Conservation (phyloP, 2,888 invertebrate species). For the Apoderus coryli region DNA sequence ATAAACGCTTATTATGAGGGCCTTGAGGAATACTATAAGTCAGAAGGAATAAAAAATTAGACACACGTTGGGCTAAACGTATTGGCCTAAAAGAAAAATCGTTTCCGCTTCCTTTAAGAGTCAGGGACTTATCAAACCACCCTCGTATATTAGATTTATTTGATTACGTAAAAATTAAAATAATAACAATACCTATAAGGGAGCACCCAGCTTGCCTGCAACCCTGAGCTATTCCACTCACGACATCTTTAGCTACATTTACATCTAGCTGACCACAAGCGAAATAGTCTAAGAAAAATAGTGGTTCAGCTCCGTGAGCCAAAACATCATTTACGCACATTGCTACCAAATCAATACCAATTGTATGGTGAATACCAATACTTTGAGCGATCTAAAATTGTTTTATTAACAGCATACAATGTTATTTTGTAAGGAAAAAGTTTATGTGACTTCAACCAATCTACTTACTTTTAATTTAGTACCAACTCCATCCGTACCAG, state of each 20-base stretch:
- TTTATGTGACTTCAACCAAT: too few relatives aligned
- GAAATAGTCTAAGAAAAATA: conserved; percentile 95
- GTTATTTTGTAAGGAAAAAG: too few relatives aligned
- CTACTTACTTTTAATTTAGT: conserved; percentile 81
- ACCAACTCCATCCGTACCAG: conserved; percentile 93
- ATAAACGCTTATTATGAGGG: too few relatives aligned
- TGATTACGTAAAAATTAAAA: too few relatives aligned
- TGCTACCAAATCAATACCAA: conserved; percentile 92
- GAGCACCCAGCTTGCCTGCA: conserved; percentile 79
- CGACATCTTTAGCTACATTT: conserved; percentile 57
- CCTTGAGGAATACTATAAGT: too few relatives aligned
- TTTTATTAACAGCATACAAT: too few relatives aligned
- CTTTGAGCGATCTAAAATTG: conserved; percentile 70
- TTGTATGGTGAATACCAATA: conserved; percentile 60
- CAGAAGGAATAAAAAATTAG: too few relatives aligned
- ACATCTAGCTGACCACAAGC: conserved; percentile 80
- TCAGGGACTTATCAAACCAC: too few relatives aligned
- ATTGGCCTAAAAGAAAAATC: too few relatives aligned
- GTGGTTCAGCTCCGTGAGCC: conserved; percentile 88
- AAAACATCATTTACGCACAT: conserved; percentile 97
- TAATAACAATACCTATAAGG: conserved; percentile 60
- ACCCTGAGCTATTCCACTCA: conserved; percentile 78
- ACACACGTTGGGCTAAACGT: too few relatives aligned
- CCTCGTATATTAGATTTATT: too few relatives aligned
- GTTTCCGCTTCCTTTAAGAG: too few relatives aligned